Evolutionary conservation across 2,797 vertebrate genomes (phyloP).

Genomic region (Siniperca obscura): DNA sequence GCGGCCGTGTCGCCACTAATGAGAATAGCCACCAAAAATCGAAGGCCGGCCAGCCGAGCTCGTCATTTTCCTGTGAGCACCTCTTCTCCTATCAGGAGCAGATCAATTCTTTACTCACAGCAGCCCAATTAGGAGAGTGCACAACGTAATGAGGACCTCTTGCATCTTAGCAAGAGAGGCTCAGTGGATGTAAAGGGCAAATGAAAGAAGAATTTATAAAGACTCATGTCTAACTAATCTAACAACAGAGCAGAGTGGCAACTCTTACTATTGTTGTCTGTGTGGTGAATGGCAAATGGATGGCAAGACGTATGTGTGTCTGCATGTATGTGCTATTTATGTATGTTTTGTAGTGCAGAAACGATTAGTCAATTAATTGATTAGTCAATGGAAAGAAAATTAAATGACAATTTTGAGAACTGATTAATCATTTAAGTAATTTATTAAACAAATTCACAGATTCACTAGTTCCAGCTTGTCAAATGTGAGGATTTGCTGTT

Average conservation of each 20-base stretch:
- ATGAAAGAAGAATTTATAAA: constrained; percentile 59
- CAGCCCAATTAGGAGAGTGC: constrained; percentile 69
- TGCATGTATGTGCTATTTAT: neutral
- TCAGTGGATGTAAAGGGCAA: constrained; percentile 56
- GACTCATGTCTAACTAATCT: constrained; percentile 56
- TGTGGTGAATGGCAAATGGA: constrained; percentile 28
- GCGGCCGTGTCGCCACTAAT: constrained; percentile 71
- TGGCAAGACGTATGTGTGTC: neutral
- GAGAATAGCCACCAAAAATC: constrained; percentile 76
- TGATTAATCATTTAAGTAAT: neutral
- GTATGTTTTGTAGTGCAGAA: constrained; percentile 2
- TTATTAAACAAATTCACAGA: neutral
- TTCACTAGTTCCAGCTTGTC: neutral
- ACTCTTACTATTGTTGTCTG: constrained; percentile 39
- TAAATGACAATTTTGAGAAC: neutral
- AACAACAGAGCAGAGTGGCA: constrained; percentile 50
- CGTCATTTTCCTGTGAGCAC: constrained; percentile 59
- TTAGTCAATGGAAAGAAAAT: constrained; percentile 4
- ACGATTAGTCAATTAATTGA: neutral
- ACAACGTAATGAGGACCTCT: constrained; percentile 66
- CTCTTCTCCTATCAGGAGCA: constrained; percentile 48
- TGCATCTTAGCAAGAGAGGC: constrained; percentile 64
- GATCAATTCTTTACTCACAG: constrained; percentile 74
- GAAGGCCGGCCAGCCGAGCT: constrained; percentile 60
- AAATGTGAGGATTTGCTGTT: neutral